These are phyloP conservation scores for Chaetorhynchus papuensis DNA, from an alignment of 2,113 vertebrate species.

Conservation along the genomic window DNA sequence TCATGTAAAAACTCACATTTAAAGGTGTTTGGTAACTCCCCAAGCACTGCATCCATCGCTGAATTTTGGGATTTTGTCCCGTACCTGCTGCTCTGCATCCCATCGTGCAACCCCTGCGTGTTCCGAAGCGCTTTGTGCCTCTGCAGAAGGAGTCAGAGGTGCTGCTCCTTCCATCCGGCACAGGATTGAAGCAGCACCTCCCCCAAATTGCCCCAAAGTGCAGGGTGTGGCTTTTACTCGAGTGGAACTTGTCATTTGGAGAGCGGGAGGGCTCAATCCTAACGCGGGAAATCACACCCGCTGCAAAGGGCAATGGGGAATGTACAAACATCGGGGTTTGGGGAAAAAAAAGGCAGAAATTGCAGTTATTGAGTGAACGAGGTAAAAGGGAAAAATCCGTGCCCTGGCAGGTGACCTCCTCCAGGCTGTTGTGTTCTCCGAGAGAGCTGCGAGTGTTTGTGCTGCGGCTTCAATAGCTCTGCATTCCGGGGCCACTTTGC, in stretches of 20 bases:
- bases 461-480: not conserved
- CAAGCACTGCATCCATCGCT: not conserved
- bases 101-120: accelerated
- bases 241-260: not conserved
- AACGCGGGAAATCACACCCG: not conserved
- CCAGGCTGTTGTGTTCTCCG: not conserved
- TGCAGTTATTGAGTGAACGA: not conserved
- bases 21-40: not conserved
- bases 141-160: not conserved
- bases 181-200: not conserved
- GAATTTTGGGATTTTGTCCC: not conserved
- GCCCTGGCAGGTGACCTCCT: not conserved
- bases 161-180: not conserved
- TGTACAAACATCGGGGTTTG: not conserved
- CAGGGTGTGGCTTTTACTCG: not conserved
- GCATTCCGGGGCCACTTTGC: not conserved
- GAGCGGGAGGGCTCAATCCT: not conserved
- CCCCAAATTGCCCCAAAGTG: not conserved
- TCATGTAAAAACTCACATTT: accelerated
- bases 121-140: not conserved
- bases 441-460: not conserved
- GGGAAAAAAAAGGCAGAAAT: not conserved
- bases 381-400: not conserved
- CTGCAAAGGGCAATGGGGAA: not conserved
- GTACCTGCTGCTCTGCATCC: not conserved